A percentile compares a stretch with the other conserved stretches of the same genome.
phyloP scores from a whole-genome alignment of 2,113 vertebrate species.

The Amphiprion ocellaris region DNA sequence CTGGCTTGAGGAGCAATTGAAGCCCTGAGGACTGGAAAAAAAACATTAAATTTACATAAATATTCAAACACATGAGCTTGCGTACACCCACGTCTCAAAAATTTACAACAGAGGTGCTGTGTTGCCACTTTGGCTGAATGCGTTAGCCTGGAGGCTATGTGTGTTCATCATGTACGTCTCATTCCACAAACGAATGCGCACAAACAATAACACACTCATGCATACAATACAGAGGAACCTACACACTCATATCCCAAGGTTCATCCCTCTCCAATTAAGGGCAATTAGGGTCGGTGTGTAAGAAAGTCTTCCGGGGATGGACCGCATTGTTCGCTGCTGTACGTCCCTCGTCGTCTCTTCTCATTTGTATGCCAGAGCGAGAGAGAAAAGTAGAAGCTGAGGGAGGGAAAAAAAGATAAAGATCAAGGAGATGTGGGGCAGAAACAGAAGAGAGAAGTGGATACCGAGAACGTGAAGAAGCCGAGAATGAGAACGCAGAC shows the following conservation, averaged over 20 bases:
- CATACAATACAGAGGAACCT: slow-evolving; percentile 4
- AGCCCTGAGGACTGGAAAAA: slow-evolving; percentile 20
- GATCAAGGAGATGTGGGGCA: slow-evolving; percentile 9
- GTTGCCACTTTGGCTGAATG: slow-evolving; percentile 26
- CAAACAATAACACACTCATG: neutral
- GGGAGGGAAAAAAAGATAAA: slow-evolving; percentile 8
- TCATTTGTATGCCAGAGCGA: slow-evolving; percentile 48
- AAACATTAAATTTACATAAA: slow-evolving; percentile 62
- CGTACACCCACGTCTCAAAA: slow-evolving; percentile 25
- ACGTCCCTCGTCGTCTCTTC: slow-evolving; percentile 27
- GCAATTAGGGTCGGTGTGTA: slow-evolving; percentile 39
- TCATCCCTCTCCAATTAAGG: slow-evolving; percentile 56
- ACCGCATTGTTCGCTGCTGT: slow-evolving; percentile 19
- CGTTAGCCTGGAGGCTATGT: slow-evolving; percentile 39
- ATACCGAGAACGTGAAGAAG: slow-evolving; percentile 8
- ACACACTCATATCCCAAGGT: slow-evolving; percentile 10
- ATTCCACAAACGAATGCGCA: neutral
- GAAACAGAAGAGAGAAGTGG: neutral
- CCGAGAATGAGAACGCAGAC: slow-evolving; percentile 31
- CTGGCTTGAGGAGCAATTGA: slow-evolving; percentile 47
- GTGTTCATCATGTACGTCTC: neutral
- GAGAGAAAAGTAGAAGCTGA: slow-evolving; percentile 10
- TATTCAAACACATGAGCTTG: slow-evolving; percentile 56
- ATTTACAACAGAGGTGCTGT: slow-evolving; percentile 19
- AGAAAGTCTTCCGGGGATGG: slow-evolving; percentile 24